Conservation (phyloP, 2,113 vertebrate genomes). For the Turdus rufiventris region DNA sequence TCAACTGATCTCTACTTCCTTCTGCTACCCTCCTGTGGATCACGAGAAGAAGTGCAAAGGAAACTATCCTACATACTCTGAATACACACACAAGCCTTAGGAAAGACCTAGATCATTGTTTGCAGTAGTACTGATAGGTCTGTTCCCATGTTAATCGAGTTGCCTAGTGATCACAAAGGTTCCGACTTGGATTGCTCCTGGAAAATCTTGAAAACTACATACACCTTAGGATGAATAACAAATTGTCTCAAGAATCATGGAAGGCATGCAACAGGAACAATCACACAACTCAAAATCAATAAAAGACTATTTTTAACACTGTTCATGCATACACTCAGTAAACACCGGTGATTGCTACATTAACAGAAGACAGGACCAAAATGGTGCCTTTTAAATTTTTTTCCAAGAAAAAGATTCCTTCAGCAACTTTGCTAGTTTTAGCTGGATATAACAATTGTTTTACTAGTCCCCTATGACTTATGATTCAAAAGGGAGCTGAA, state of each 20-base stretch:
- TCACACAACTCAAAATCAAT: not conserved
- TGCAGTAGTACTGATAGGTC: not conserved
- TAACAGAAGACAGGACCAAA: not conserved
- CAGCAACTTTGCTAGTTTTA: not conserved
- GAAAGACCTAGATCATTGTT: not conserved
- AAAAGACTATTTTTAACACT: not conserved
- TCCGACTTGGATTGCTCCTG: not conserved
- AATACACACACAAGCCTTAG: not conserved
- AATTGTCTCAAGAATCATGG: not conserved
- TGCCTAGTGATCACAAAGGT: not conserved
- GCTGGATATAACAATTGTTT: not conserved
- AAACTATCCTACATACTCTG: not conserved
- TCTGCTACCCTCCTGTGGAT: constrained; percentile 2
- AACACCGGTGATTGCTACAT: not conserved
- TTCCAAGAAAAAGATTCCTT: not conserved
- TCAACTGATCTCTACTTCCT: not conserved
- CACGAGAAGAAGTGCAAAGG: not conserved
- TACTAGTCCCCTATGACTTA: not conserved
- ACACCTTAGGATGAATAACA: not conserved
- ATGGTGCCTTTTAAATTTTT: not conserved
- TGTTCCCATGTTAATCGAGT: not conserved
- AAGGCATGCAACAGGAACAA: not conserved
- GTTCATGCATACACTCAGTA: not conserved
- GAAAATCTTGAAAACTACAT: not conserved
- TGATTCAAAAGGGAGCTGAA: not conserved